These are phyloP conservation scores for Megamerina dolium DNA, from an alignment of 2,888 invertebrate species.

Conservation along the genomic window DNA sequence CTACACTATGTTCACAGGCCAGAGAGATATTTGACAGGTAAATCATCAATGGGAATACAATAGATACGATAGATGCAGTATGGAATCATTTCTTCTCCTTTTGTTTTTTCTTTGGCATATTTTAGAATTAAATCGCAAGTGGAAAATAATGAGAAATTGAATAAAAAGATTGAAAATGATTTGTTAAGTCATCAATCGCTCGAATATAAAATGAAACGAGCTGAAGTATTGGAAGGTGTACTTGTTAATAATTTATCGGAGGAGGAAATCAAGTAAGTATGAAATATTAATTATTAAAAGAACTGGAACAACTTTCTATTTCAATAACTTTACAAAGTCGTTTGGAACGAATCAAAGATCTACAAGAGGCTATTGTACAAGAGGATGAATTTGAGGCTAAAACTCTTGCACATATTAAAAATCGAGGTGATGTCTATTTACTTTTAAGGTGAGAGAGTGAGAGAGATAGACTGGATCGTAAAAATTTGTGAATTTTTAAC, in stretches of 20 bases:
- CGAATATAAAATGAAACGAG: conserved; percentile 33
- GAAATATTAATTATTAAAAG: background rate
- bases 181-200: conserved; percentile 34
- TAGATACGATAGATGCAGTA: background rate
- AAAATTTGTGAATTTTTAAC: background rate
- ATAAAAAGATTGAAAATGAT: conserved; percentile 35
- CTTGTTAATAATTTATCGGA: conserved; percentile 40
- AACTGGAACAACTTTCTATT: too few relatives aligned
- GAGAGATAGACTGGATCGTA: too few relatives aligned
- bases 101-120: too few relatives aligned
- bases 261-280: conserved; percentile 37
- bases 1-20: conserved; percentile 41
- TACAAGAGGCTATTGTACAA: conserved; percentile 24
- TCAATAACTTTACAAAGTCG: conserved; percentile 34
- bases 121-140: conserved; percentile 43
- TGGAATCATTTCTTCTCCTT: background rate
- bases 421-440: conserved; percentile 35
- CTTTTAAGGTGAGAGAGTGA: too few relatives aligned
- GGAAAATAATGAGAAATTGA: conserved; percentile 38
- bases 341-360: conserved; percentile 29
- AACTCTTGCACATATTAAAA: conserved; percentile 28
- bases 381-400: conserved; percentile 26
- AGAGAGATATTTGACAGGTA: conserved; percentile 44
- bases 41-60: background rate
- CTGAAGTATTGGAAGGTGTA: conserved; percentile 34